phyloP scores from a whole-genome alignment of 2,888 invertebrate genomes.

The Caenorhabditis japonica region DNA sequence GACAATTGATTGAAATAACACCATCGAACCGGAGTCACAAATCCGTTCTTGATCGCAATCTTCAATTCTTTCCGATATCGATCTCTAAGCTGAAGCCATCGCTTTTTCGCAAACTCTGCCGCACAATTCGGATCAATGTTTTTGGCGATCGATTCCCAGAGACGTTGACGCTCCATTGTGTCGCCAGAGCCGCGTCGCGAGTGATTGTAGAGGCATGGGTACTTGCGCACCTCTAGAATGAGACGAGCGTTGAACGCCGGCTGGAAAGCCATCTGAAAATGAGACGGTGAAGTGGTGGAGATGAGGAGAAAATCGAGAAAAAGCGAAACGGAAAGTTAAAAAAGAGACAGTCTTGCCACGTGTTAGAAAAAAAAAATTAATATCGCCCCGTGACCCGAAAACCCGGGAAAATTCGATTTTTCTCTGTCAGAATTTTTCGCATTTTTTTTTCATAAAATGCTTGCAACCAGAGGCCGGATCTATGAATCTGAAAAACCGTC shows the following conservation, averaged over 20 bases:
- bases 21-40: conserved; percentile 66
- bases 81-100: conserved; percentile 75
- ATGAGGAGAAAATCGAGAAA: too few relatives aligned
- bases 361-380: not conserved
- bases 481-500: too few relatives aligned
- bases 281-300: too few relatives aligned
- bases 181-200: conserved; percentile 68
- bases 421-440: too few relatives aligned
- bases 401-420: too few relatives aligned
- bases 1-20: conserved; percentile 69
- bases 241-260: conserved; percentile 74
- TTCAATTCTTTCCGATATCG: conserved; percentile 75
- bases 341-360: not conserved
- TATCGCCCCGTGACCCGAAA: not conserved
- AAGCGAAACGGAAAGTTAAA: not conserved
- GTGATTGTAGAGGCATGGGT: conserved; percentile 76
- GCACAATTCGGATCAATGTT: conserved; percentile 70
- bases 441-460: too few relatives aligned
- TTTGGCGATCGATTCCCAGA: conserved; percentile 75
- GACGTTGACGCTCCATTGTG: conserved; percentile 66
- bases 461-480: too few relatives aligned
- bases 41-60: conserved; percentile 64
- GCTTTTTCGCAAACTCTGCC: conserved; percentile 75
- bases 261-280: conserved; percentile 54
- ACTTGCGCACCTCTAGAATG: conserved; percentile 70